Conservation (phyloP, 2,113 vertebrate species). For the Cololabis saira region DNA sequence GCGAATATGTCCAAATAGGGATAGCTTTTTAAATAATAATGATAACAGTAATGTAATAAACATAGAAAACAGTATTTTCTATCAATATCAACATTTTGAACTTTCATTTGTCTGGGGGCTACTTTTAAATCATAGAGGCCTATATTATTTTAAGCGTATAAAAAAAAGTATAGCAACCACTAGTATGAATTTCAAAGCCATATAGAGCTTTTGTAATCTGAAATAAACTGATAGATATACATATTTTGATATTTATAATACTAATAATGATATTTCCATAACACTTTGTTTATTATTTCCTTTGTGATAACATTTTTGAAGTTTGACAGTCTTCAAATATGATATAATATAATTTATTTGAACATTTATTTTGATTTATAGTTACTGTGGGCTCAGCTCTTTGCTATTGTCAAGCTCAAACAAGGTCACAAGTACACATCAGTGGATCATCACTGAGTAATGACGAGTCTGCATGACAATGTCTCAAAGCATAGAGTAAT, state of each 20-base stretch:
- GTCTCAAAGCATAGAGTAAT: not conserved
- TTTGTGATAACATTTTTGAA: too few species aligned
- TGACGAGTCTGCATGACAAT: not conserved
- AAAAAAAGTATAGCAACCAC: not conserved
- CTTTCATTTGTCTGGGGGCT: not conserved
- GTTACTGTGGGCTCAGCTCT: not conserved
- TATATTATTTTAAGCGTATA: too few species aligned
- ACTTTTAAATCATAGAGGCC: not conserved
- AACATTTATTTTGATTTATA: not conserved
- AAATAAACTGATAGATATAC: not conserved
- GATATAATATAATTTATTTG: not conserved
- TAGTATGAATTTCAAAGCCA: not conserved
- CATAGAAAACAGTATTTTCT: not conserved
- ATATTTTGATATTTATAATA: too few species aligned
- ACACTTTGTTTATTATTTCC: too few species aligned
- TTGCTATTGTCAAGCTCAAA: not conserved
- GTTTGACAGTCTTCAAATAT: too few species aligned
- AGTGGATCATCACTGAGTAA: not conserved
- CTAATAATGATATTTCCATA: too few species aligned
- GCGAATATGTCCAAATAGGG: constrained; percentile 43
- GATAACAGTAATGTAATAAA: not conserved
- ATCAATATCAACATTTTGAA: not conserved
- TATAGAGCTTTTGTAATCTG: not conserved
- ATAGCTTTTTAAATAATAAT: not conserved
- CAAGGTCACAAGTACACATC: not conserved